Conservation (phyloP, 2,113 vertebrate species). For the Ornithorhynchus anatinus region DNA sequence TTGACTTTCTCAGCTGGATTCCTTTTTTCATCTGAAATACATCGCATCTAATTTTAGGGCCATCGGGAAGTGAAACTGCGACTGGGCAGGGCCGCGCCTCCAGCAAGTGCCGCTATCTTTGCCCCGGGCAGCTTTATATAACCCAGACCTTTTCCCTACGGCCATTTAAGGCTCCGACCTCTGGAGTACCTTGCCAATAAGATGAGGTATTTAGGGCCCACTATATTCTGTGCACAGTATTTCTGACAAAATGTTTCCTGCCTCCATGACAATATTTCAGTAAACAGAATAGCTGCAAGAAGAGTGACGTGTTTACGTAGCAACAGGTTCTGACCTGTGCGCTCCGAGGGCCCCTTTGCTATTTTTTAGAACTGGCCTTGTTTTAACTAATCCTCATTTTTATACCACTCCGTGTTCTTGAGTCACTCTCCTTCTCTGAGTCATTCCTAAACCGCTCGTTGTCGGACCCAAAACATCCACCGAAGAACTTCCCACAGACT, state of each 20-base stretch:
- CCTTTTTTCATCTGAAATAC: too few relatives aligned
- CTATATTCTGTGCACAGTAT: conserved; percentile 42
- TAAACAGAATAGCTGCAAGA: conserved; percentile 48
- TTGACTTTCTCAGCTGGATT: too few relatives aligned
- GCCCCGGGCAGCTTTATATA: conserved; percentile 12
- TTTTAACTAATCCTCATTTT: conserved; percentile 45
- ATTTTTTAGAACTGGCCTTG: neutral
- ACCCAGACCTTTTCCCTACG: conserved; percentile 30
- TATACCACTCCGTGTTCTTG: conserved; percentile 9
- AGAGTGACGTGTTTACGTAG: conserved; percentile 1
- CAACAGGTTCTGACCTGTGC: conserved; percentile 11
- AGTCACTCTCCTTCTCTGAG: neutral
- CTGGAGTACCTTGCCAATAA: conserved; percentile 14
- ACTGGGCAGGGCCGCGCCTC: neutral
- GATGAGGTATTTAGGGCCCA: conserved; percentile 40
- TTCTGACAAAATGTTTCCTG: conserved; percentile 67
- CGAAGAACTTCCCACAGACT: neutral
- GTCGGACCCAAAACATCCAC: neutral
- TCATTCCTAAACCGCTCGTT: neutral
- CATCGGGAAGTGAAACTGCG: neutral
- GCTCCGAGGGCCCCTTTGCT: neutral
- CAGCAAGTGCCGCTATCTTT: neutral
- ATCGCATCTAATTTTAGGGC: too few relatives aligned
- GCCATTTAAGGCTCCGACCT: conserved; percentile 36
- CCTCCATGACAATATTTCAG: conserved; percentile 45